Evolutionary conservation across 1,140 invertebrate genomes (phyloP).

Genomic region (Limonius californicus): DNA sequence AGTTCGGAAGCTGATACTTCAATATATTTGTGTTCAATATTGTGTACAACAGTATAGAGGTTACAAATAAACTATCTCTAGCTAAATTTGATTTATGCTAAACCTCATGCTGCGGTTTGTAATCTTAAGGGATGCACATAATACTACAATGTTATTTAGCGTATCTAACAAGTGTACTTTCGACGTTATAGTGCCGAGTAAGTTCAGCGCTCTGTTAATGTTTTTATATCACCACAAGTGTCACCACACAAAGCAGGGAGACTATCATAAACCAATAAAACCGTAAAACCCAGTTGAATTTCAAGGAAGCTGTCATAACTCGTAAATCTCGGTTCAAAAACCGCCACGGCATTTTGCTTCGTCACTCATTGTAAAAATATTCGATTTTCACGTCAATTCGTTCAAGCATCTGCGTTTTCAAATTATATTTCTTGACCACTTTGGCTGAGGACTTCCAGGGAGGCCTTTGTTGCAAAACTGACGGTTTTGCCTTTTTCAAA

Average conservation of each 20-base stretch:
- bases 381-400: conserved; percentile 18
- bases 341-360: conserved; percentile 5
- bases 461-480: conserved; percentile 4
- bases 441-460: conserved; percentile 8
- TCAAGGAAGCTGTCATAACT: conserved; percentile 15
- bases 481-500: conserved; percentile 15
- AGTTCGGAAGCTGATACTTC: too few relatives aligned
- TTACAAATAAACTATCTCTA: too few relatives aligned
- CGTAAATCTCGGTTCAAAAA: conserved; percentile 12
- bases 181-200: neutral
- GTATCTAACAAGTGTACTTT: too few relatives aligned
- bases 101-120: too few relatives aligned
- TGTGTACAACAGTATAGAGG: too few relatives aligned
- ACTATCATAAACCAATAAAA: conserved; percentile 16
- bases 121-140: too few relatives aligned
- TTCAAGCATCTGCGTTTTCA: conserved; percentile 11
- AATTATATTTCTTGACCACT: conserved; percentile 14
- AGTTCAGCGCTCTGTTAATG: conserved; percentile 6
- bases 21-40: too few relatives aligned
- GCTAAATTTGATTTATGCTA: too few relatives aligned
- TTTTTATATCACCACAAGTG: conserved; percentile 5
- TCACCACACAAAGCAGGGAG: neutral
- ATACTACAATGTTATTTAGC: too few relatives aligned
- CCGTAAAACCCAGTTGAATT: neutral
- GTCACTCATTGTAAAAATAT: conserved; percentile 14